phyloP scores from a whole-genome alignment of 2,888 invertebrate species.

The Acleris sparsana region DNA sequence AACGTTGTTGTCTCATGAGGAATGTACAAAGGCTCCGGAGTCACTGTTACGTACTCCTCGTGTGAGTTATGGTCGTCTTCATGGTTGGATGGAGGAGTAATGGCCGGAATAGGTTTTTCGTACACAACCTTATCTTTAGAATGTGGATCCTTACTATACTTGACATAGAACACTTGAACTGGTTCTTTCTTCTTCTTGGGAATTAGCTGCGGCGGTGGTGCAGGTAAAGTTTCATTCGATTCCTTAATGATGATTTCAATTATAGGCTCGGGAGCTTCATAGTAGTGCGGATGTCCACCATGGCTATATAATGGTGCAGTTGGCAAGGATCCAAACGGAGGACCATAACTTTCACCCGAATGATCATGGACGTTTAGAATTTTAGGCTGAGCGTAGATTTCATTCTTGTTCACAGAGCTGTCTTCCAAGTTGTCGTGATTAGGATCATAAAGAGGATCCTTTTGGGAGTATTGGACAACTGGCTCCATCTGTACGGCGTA shows the following conservation, averaged over 20 bases:
- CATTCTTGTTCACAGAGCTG: constrained; percentile 69
- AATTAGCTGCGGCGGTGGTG: constrained; percentile 82
- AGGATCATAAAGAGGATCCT: constrained; percentile 89
- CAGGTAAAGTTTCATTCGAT: constrained; percentile 91
- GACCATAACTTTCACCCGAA: constrained; percentile 74
- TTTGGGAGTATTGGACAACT: constrained; percentile 90
- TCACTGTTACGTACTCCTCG: constrained; percentile 82
- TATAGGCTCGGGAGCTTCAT: constrained; percentile 93
- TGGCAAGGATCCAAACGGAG: constrained; percentile 71
- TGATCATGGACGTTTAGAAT: constrained; percentile 76
- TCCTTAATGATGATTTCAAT: constrained; percentile 96
- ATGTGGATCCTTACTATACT: constrained; percentile 93
- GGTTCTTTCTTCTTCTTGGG: constrained; percentile 88
- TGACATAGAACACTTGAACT: constrained; percentile 95
- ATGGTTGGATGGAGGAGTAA: constrained; percentile 87
- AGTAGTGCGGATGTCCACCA: constrained; percentile 80
- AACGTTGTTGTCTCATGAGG: constrained; percentile 90
- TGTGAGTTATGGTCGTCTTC: constrained; percentile 83
- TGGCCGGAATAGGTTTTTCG: constrained; percentile 91
- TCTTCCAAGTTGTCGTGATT: constrained; percentile 76
- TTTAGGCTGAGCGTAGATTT: constrained; percentile 77
- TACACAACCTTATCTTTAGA: constrained; percentile 89
- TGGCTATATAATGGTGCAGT: constrained; percentile 79
- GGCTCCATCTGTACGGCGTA: constrained; percentile 93
- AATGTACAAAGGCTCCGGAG: constrained; percentile 77